Percentiles rank a stretch among this genome's conserved stretches.
phyloP scores from a whole-genome alignment of 2,888 invertebrate species.

The Crocallis elinguaria region DNA sequence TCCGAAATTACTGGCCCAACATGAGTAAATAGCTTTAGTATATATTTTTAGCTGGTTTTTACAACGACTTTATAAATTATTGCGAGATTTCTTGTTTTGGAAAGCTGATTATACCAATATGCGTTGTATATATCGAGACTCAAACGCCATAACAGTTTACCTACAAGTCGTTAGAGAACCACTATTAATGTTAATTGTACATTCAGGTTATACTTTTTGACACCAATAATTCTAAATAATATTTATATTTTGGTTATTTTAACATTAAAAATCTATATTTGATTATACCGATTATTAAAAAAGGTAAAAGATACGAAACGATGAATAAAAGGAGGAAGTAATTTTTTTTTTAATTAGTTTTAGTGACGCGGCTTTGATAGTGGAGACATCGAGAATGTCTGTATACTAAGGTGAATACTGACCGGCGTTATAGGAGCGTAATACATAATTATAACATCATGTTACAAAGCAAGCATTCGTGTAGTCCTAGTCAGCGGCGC shows the following conservation, averaged over 20 bases:
- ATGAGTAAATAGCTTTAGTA: constrained; percentile 38
- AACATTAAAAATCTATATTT: neutral
- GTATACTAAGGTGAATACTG: too few relatives aligned
- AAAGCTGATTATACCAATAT: constrained; percentile 61
- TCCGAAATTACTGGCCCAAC: constrained; percentile 40
- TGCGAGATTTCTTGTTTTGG: constrained; percentile 42
- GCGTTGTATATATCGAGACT: constrained; percentile 77
- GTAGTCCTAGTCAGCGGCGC: too few relatives aligned
- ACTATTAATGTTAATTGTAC: constrained; percentile 25
- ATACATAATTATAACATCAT: too few relatives aligned
- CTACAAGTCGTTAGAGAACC: constrained; percentile 40
- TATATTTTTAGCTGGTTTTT: constrained; percentile 44
- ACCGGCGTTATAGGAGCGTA: too few relatives aligned
- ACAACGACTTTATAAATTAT: constrained; percentile 39
- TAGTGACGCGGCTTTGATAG: constrained; percentile 4
- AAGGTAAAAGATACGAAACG: too few relatives aligned
- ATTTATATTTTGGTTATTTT: neutral
- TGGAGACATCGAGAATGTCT: too few relatives aligned
- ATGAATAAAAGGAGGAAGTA: neutral
- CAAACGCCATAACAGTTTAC: constrained; percentile 83
- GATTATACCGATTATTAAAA: too few relatives aligned
- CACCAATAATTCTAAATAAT: neutral
- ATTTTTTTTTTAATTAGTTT: neutral
- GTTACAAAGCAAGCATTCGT: too few relatives aligned
- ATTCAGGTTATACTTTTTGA: neutral